These are phyloP conservation scores for Orchesella flavescens DNA, from an alignment of 2,888 invertebrate species.

Conservation along the genomic window DNA sequence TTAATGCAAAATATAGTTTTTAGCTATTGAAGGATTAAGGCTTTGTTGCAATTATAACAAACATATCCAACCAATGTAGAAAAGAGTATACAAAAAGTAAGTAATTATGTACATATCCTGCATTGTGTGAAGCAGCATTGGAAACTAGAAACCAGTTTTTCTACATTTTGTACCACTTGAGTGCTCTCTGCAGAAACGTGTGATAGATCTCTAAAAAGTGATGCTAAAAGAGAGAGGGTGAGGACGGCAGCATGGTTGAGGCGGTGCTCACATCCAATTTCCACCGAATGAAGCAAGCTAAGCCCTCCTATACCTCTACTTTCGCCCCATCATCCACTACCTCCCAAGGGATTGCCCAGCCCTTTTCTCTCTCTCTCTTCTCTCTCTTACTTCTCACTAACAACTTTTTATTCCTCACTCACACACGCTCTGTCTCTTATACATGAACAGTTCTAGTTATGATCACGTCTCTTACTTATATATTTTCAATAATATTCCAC, in stretches of 20 bases:
- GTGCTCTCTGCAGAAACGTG: conserved; percentile 9
- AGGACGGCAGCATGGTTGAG: conserved; percentile 65
- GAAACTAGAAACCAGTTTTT: conserved; percentile 37
- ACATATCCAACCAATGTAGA: too few species aligned
- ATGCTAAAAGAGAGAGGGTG: conserved; percentile 33
- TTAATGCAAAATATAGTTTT: too few species aligned
- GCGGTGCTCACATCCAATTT: conserved; percentile 68
- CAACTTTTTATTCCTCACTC: conserved; percentile 11
- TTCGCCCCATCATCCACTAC: conserved; percentile 67
- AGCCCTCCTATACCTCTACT: conserved; percentile 69
- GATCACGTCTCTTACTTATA: too few species aligned
- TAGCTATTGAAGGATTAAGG: too few species aligned
- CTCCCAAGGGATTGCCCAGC: conserved; percentile 64
- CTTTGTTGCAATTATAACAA: too few species aligned
- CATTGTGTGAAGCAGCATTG: background rate
- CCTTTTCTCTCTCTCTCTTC: conserved; percentile 56
- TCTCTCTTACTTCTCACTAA: conserved; percentile 14
- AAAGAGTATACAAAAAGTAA: too few species aligned
- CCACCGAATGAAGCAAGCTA: conserved; percentile 67
- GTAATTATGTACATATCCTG: too few species aligned
- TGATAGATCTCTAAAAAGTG: conserved; percentile 38
- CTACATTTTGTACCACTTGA: conserved; percentile 14
- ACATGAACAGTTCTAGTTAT: background rate
- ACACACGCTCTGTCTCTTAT: background rate
- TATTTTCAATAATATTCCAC: too few species aligned